These are phyloP conservation scores for Cephus cinctus DNA, from an alignment of 1,140 invertebrate species.

Conservation along the genomic window DNA sequence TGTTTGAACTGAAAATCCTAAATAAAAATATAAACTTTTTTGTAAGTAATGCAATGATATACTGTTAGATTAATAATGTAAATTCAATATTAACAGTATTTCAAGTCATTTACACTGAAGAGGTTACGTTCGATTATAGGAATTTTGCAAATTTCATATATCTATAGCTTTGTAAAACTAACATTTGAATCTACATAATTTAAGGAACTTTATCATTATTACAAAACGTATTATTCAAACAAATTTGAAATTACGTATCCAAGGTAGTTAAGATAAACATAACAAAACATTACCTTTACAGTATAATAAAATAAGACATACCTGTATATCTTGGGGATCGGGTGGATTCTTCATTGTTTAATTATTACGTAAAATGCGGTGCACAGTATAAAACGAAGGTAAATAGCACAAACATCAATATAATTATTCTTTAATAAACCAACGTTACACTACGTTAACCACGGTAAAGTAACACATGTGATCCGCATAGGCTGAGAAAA, in stretches of 20 bases:
- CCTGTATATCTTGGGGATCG: constrained; percentile 41
- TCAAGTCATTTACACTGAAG: neutral
- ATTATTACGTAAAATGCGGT: constrained; percentile 23
- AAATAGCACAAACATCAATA: no score
- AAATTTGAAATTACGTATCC: neutral
- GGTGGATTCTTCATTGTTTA: constrained; percentile 26
- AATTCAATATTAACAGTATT: constrained; percentile 3
- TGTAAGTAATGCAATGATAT: no score
- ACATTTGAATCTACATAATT: no score
- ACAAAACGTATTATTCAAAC: neutral
- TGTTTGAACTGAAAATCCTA: constrained; percentile 51
- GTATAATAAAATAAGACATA: constrained; percentile 18
- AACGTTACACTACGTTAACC: no score
- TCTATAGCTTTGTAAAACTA: no score
- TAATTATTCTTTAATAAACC: no score
- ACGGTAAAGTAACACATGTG: no score
- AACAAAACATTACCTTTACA: neutral
- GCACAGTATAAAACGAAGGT: no score
- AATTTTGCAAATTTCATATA: no score
- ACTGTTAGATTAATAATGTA: constrained; percentile 1
- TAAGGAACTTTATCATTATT: constrained; percentile 8
- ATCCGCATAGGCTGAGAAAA: no score
- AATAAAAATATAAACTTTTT: constrained; percentile 16
- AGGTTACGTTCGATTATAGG: neutral
- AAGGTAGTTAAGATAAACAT: neutral